Evolutionary conservation across 2,797 vertebrate genomes (phyloP), one percentile per base, ranked within the genome.

Genomic region (Falco berigora): DNA sequence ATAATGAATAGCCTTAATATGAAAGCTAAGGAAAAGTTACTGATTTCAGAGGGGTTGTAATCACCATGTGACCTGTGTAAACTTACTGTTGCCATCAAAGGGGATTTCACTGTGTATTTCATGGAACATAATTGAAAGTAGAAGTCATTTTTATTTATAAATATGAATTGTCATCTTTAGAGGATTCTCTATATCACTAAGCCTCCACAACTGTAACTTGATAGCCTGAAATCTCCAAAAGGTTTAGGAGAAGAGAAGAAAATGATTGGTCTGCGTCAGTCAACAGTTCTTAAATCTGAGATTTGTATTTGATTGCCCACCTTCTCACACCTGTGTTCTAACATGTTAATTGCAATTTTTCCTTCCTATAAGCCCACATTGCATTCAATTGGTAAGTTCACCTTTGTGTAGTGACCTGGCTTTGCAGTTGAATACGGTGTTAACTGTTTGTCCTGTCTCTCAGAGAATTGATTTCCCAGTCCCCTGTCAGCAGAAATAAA

Each of bases 391-490:
- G 69, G 47, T 55, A 74, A 69, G 64, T 77, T 88, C 73, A 91
- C 36, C 73, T 94, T 87, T 81, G 75, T 92, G 61, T 75, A 36
- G 53, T 96, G 89, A 94, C 82, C 80, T 94, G 94, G 76, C 95
- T 91, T 90, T 81, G 87, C 68, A 71, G 85, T 50, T 91, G 87
- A 90, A 68, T 86, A 75, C 24, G 36, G 13, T 88, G 72, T 96
- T 96, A 95, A 74, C 87, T 74, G 77, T 91, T 92, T 7, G 4
- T 80, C 25, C 77, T 40, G 55, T 91, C 84, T 95, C 34, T 90
- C 56, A 52, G 61, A 75, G 68, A 88, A 96, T 89, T 96, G 89
- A 95, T 96, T 96, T 93, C 68, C 83, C 90, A 89, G 0, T 91
- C 58, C 21, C 24, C 61, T 92, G 75, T 88, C 78, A 78, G 72